Percentiles rank a stretch among this genome's conserved stretches.
Conservation (phyloP, 2,888 invertebrate species). For the Mesorhabditis sp. region DNA sequence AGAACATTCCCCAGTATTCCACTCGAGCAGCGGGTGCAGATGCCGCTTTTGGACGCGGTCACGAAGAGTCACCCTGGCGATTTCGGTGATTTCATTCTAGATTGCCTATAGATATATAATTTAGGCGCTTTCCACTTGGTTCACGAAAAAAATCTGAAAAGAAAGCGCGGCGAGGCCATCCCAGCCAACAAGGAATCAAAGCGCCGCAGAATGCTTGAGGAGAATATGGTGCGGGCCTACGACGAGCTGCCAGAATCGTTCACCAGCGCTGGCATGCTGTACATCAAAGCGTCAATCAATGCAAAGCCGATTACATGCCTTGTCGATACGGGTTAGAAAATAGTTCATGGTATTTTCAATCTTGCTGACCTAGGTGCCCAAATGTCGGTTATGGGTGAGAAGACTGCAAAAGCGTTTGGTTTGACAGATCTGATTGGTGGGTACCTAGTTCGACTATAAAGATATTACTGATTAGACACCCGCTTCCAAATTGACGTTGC, state of each 20-base stretch:
- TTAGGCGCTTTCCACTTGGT: constrained; percentile 4
- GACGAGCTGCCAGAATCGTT: neutral
- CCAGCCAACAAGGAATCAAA: constrained; percentile 4
- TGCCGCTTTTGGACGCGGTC: neutral
- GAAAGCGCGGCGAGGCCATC: neutral
- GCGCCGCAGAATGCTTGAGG: neutral
- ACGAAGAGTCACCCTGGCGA: neutral
- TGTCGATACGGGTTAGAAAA: neutral
- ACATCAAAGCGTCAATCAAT: neutral
- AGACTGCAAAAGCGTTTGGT: neutral
- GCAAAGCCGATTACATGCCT: neutral
- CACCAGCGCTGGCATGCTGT: neutral
- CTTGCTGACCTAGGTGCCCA: neutral
- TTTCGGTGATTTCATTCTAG: neutral
- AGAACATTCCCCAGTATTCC: neutral
- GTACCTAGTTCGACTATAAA: neutral
- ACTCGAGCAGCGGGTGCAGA: neutral
- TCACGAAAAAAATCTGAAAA: neutral
- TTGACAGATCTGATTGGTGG: neutral
- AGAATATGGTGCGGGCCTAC: neutral
- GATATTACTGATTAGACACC: neutral
- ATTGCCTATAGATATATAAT: neutral
- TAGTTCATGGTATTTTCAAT: neutral
- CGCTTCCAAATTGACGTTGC: constrained; percentile 2
- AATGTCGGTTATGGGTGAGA: constrained; percentile 2